Base-by-base conservation (phyloP, 2,888 invertebrate species). In the Clunio marinus region DNA sequence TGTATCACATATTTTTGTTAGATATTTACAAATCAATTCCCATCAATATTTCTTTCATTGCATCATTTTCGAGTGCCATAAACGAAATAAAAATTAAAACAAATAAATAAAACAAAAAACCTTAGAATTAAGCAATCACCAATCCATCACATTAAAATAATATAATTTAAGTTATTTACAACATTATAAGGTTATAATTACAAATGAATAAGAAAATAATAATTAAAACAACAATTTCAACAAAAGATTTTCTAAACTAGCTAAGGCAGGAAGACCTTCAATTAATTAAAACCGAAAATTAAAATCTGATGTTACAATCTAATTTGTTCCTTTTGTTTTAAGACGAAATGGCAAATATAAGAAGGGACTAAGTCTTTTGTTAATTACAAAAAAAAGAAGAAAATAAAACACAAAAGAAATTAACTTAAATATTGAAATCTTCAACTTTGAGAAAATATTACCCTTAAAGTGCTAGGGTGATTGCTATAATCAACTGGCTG, bases 401-500 rank as follows among this genome's bases (percentile, higher is more conserved):
- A 5, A 17, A n/a, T 35, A 13, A 60, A 20, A 15, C 32, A 60
- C 32, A 60, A 22, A 37, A 2, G 8, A 27, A 10, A 58, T 25
- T 8, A 41, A 41, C 41, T n/a, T 13, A 41, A 5, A 41, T 15
- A 41, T 10, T 41, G 41, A 41, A 41, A 41, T 41, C 41, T n/a
- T 41, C 41, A 41, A 3, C 1, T 27, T 27, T 63, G 24, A 17
- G n/a, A 17, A 17, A 63, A 46, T 27, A 17, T 66, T 88, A 96
- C 96, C 88, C 93, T 87, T 81, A 94, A 82, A 76, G 94, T 91
- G 83, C 88, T 87, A 79, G 93, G 90, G 83, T 88, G 87, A 82
- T 88, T 88, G 80, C 92, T 90, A 86, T 94, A 92, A 86, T 96
- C 93, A 81, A 96, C 95, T 76, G 95, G 95, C 84, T 96, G 93